Evolutionary conservation across 2,797 vertebrate species (phyloP), one percentile per base, ranked within the genome.

Genomic region (Paguma larvata): DNA sequence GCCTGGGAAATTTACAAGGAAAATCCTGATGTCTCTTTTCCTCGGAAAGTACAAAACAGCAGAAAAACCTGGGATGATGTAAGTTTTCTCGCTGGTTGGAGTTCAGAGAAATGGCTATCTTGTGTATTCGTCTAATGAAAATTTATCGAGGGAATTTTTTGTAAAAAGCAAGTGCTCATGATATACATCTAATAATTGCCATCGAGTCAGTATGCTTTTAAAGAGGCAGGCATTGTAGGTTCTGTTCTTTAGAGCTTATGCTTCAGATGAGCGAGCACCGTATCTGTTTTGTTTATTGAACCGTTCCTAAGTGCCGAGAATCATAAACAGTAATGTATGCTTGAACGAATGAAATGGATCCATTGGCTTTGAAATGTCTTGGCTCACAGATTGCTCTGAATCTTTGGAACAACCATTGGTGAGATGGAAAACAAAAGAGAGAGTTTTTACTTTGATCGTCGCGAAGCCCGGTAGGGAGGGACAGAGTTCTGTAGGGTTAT

Each of bases 121-220:
- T 86, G 32, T 89, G 6, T 84, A 5, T 90, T 90, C 85, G 41
- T 38, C 23, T 92, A 85, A 44, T 34, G 44, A 97, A 44, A 70
- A 62, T 41, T 87, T 86, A 46, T 75, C 85, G 82, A 62, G 68
- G 94, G 63, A 51, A 48, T 48, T 85, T 92, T 94, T 75, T 87
- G 38, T 51, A 73, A 85, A 65, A 95, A 95, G 41, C 27, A 97
- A 59, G 53, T 82, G 38, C n/a, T 70, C 8, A 27, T 46, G 46
- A 67, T 91, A 15, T 12, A 34, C 3, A 5, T 83, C 56, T n/a
- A 15, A 44, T 67, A 83, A 72, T 51, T 73, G 27, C 62, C 46
- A 6, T 62, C 25, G 41, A 63, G 75, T 80, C 48, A 38, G 16
- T 51, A 10, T 85, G 62, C 18, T 91, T 89, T 46, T 63, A 87